Evolutionary conservation across 1,140 invertebrate species (phyloP).

Genomic region (Pachyrhynchus sulphureomaculatus): DNA sequence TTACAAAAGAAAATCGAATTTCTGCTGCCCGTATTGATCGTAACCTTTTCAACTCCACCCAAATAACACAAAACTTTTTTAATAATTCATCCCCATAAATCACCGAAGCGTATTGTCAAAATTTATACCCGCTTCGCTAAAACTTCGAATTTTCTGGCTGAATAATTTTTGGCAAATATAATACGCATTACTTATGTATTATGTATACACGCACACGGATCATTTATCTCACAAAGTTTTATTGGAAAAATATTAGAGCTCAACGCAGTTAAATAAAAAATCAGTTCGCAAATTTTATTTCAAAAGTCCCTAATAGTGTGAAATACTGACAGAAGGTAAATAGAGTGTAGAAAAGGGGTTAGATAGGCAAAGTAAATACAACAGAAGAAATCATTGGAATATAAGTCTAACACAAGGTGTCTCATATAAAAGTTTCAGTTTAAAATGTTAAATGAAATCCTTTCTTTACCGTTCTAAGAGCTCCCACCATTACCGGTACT

Average conservation of each 20-base stretch:
- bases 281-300: no score
- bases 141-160: constrained; percentile 24
- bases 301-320: no score
- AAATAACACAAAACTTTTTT: not conserved
- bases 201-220: constrained; percentile 30
- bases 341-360: no score
- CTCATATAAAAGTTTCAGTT: no score
- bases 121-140: constrained; percentile 27
- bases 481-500: no score
- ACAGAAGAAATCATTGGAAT: no score
- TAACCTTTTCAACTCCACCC: not conserved
- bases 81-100: constrained; percentile 7
- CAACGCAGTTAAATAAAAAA: not conserved
- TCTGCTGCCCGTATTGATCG: not conserved
- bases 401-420: no score
- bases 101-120: not conserved
- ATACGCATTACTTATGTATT: constrained; percentile 14
- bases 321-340: no score
- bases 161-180: constrained; percentile 25
- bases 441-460: no score
- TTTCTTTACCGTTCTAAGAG: no score
- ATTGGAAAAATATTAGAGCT: constrained; percentile 32
- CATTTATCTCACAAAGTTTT: constrained; percentile 38
- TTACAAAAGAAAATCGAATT: no score
- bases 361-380: no score